Evolutionary conservation across 2,888 invertebrate species (phyloP), one percentile per base, ranked within the genome.

Genomic region (Saturnia pavonia): DNA sequence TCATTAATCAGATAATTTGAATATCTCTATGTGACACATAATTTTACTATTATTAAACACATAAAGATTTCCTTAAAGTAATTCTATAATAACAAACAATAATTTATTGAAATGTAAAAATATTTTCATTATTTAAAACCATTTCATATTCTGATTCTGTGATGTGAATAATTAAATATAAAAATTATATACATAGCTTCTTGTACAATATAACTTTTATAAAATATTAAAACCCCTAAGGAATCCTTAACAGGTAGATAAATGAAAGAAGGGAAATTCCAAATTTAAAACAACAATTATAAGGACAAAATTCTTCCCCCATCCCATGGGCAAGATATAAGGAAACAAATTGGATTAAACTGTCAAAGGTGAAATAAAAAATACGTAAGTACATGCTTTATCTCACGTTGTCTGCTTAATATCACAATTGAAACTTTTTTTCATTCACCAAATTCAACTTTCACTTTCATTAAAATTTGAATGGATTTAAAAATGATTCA

Each of bases 311-410:
- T 86, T 88, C 85, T 87, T 87, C 89, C 92, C 91, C 89, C 76
- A 79, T 92, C 94, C 91, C 92, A 75, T 76, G 92, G 90, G 94
- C 80, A 81, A 83, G 80, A 89, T 91, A 86, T 84, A 89, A 90
- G 88, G 84, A 91, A 92, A 91, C 91, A 92, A 94, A 94, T 93
- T 93, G 91, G 92, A 94, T 94, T 93, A 92, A 92, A 92, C 86
- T 93, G 92, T 93, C 93, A 94, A 93, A 94, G 93, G 91, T 93
- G 89, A 91, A 91, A 93, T 92, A 92, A 92, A 92, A 93, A 92
- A 91, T 79, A 82, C 81, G 86, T 75, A 71, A 34, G 70, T 80
- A 83, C 87, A 88, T 88, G 88, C 85, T 89, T 87, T 87, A 87
- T 89, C 83, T 78, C 77, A 84, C 86, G 80, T 86, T 84, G 88